These are phyloP conservation scores for Cryptoblepharus egeriae DNA, from an alignment of 2,797 vertebrate genomes.

Conservation along the genomic window DNA sequence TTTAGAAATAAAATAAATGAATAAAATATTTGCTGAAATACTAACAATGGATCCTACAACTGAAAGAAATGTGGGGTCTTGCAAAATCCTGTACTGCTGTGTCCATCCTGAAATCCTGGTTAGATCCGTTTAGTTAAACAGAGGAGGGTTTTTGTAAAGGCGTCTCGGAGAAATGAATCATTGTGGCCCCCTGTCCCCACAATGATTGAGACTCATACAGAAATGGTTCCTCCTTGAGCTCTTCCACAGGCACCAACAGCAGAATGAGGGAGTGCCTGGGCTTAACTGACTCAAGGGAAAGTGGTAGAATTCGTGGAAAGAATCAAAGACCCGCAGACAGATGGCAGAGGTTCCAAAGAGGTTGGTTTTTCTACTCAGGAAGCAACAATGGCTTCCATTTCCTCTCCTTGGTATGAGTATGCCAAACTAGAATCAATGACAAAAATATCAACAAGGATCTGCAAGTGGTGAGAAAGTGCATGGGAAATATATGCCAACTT, in stretches of 20 bases:
- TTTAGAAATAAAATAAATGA: background rate
- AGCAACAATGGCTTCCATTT: background rate
- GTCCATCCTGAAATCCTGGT: background rate
- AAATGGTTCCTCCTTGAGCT: constrained; percentile 70
- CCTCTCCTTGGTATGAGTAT: background rate
- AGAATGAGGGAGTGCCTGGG: background rate
- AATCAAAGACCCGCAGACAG: background rate
- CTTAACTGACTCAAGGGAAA: background rate
- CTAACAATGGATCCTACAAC: background rate
- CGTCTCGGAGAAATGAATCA: constrained; percentile 78
- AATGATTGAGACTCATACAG: constrained; percentile 81
- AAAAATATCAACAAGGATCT: constrained; percentile 2
- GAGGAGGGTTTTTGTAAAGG: constrained; percentile 82
- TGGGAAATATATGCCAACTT: background rate
- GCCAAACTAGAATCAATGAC: constrained; percentile 40
- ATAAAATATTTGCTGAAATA: background rate
- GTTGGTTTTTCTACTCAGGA: background rate
- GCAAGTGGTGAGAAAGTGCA: background rate
- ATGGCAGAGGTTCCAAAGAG: background rate
- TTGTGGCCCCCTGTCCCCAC: constrained; percentile 83
- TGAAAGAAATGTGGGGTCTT: too few species aligned
- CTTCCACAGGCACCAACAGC: background rate
- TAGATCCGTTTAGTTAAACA: background rate
- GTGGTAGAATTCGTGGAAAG: background rate
- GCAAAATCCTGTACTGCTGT: too few species aligned